Percentiles rank a stretch among this genome's conserved stretches.
These are phyloP conservation scores for Drosophila meridionalis DNA, from an alignment of 2,888 invertebrate genomes.

Conservation along the genomic window DNA sequence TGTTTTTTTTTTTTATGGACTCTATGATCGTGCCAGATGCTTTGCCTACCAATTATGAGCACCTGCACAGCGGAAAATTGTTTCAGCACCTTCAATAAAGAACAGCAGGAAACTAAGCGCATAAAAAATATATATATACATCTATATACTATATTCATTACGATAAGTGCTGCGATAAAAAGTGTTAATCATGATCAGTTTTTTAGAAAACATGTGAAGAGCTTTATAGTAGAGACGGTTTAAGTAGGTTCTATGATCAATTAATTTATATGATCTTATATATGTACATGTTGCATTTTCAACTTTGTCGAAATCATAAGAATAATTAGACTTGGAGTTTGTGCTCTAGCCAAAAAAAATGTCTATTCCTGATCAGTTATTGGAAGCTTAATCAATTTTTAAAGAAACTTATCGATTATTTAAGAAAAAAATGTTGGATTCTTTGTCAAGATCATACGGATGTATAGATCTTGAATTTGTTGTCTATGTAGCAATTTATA, in stretches of 20 bases:
- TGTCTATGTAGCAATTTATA: too few species aligned
- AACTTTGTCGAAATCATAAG: too few species aligned
- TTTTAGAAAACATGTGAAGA: neutral
- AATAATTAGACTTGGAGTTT: too few species aligned
- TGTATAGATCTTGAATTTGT: too few species aligned
- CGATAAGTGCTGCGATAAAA: constrained; percentile 44
- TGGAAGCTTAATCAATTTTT: too few species aligned
- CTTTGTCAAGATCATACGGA: too few species aligned
- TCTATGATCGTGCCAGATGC: constrained; percentile 22
- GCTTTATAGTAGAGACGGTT: neutral
- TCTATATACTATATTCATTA: constrained; percentile 18
- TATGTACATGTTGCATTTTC: too few species aligned
- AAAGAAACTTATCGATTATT: too few species aligned
- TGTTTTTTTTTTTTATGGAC: constrained; percentile 22
- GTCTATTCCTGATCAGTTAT: too few species aligned
- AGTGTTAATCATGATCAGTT: constrained; percentile 44
- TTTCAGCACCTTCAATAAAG: constrained; percentile 35
- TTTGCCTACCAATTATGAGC: constrained; percentile 14
- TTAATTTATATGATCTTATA: too few species aligned
- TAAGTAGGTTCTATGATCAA: neutral
- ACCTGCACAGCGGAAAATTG: constrained; percentile 37
- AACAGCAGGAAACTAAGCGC: constrained; percentile 13
- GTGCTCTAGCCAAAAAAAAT: too few species aligned
- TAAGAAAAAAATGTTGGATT: too few species aligned
- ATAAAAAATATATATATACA: neutral